Conservation (phyloP, 1,140 invertebrate species). For the Drosophila carrolli region DNA sequence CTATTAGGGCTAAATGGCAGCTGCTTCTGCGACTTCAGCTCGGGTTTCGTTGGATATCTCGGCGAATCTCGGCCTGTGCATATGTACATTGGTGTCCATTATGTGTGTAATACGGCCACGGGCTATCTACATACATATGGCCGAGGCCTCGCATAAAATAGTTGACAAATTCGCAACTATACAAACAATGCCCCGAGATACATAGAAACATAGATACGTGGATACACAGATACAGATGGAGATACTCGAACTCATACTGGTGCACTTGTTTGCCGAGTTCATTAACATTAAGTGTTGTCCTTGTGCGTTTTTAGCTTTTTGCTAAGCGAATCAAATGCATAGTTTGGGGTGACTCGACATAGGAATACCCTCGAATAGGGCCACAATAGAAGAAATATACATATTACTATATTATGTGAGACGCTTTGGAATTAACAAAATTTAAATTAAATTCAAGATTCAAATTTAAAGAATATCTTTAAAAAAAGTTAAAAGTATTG, state of each 20-base stretch:
- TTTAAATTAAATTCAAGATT: too few relatives aligned
- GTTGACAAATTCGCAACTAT: conserved; percentile 80
- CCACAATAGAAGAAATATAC: neutral
- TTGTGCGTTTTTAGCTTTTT: conserved; percentile 63
- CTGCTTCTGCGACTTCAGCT: conserved; percentile 26
- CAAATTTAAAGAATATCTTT: too few relatives aligned
- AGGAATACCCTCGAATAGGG: conserved; percentile 20
- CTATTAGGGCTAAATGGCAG: conserved; percentile 50
- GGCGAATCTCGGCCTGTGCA: conserved; percentile 27
- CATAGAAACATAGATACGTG: conserved; percentile 36
- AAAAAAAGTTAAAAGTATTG: too few relatives aligned
- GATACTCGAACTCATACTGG: conserved; percentile 51
- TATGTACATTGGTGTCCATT: conserved; percentile 65
- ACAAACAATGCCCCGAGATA: conserved; percentile 61
- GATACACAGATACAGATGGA: conserved; percentile 32
- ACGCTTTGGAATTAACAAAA: too few relatives aligned
- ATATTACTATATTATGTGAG: too few relatives aligned
- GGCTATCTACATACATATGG: conserved; percentile 44
- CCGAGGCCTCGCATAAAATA: conserved; percentile 72
- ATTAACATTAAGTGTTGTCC: conserved; percentile 80
- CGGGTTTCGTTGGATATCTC: conserved; percentile 32
- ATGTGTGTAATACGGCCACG: conserved; percentile 34
- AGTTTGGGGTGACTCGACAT: neutral
- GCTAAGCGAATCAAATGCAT: conserved; percentile 39
- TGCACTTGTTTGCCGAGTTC: conserved; percentile 76